A percentile compares a stretch with the other conserved stretches of the same genome.
Evolutionary conservation across 2,888 invertebrate genomes (phyloP).

Genomic region (Drosophila neotestacea): DNA sequence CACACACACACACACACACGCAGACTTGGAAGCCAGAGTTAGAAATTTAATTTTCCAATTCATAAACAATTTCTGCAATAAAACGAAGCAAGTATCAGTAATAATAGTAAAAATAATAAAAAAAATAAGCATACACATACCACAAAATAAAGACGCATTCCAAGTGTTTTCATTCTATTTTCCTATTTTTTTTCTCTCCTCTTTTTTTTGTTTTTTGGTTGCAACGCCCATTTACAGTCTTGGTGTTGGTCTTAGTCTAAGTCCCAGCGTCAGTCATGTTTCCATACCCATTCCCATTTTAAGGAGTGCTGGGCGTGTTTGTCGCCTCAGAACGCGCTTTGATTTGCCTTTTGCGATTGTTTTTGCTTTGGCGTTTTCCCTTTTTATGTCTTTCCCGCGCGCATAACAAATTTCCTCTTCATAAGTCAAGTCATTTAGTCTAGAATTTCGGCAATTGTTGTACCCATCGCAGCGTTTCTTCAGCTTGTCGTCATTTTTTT

Average conservation of each 20-base stretch:
- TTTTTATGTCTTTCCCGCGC: slow-evolving; percentile 45
- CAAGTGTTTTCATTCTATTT: slow-evolving; percentile 17
- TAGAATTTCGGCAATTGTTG: slow-evolving; percentile 39
- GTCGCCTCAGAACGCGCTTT: slow-evolving; percentile 54
- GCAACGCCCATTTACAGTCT: slow-evolving; percentile 48
- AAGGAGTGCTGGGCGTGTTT: slow-evolving; percentile 51
- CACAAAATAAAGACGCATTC: slow-evolving; percentile 52
- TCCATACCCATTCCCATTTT: slow-evolving; percentile 1
- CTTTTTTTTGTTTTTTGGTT: slow-evolving; percentile 12
- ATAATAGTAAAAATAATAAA: slow-evolving; percentile 67
- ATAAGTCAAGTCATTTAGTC: slow-evolving; percentile 58
- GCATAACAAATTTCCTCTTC: slow-evolving; percentile 69
- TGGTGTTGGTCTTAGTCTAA: not conserved
- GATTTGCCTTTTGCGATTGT: slow-evolving; percentile 56
- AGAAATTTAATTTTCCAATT: slow-evolving; percentile 78
- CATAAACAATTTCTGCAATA: slow-evolving; percentile 76
- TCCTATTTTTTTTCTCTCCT: not conserved
- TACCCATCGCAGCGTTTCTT: slow-evolving; percentile 1
- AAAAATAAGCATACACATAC: slow-evolving; percentile 47
- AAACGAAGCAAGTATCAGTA: slow-evolving; percentile 67
- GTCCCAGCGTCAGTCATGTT: not conserved
- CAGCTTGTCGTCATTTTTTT: not conserved
- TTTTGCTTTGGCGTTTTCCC: slow-evolving; percentile 33
- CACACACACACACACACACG: slow-evolving; percentile 15
- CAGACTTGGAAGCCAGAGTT: slow-evolving; percentile 35